Percentiles rank a stretch among this genome's conserved stretches.
phyloP scores from a whole-genome alignment of 2,113 vertebrate genomes.

The Drymodes brunneopygia region DNA sequence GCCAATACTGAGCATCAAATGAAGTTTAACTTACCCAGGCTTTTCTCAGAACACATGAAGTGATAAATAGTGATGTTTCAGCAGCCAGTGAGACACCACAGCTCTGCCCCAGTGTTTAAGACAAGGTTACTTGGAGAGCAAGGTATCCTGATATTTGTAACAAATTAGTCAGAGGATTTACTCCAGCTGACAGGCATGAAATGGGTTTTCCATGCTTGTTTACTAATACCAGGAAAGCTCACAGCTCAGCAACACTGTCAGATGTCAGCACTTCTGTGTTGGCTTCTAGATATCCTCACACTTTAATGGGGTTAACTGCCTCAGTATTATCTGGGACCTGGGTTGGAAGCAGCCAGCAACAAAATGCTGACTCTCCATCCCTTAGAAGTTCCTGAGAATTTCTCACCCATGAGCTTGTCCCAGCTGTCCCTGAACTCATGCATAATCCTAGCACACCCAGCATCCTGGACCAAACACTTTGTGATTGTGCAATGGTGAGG shows the following conservation, averaged over 20 bases:
- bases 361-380: background rate
- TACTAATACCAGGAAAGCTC: background rate
- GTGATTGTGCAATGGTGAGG: background rate
- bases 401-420: background rate
- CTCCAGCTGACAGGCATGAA: constrained; percentile 2
- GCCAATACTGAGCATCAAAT: background rate
- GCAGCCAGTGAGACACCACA: background rate
- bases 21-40: background rate
- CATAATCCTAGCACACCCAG: background rate
- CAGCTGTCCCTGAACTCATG: background rate
- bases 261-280: background rate
- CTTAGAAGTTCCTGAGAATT: background rate
- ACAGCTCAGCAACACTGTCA: background rate
- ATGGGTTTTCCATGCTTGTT: background rate
- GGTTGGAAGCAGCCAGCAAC: background rate
- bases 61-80: background rate
- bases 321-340: background rate
- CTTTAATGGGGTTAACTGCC: background rate
- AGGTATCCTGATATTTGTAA: background rate
- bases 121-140: background rate
- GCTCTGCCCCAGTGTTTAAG: background rate
- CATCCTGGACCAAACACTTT: accelerated
- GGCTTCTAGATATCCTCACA: background rate
- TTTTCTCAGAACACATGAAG: background rate
- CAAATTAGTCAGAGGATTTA: background rate